Percentiles rank a stretch among this genome's conserved stretches.
phyloP scores from a whole-genome alignment of 92 coral and sea anemone species.

The Umimayanthus kanabou region DNA sequence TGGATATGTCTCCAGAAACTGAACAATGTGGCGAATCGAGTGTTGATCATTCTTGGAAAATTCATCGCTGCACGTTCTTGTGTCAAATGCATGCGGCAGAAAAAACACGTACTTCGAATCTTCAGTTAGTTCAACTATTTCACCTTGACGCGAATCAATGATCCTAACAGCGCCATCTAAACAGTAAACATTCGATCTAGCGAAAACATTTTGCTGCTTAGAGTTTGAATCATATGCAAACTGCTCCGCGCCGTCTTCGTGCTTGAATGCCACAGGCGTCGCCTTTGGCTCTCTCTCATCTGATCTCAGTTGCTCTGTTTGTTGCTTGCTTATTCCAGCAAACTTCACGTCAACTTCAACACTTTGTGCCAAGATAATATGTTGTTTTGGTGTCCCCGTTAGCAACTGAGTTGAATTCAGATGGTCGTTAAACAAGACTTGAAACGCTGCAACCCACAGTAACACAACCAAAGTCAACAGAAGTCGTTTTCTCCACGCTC shows the following conservation, averaged over 20 bases:
- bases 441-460: slow-evolving; percentile 18
- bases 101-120: background rate
- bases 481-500: slow-evolving; percentile 19
- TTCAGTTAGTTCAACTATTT: background rate
- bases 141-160: slow-evolving; percentile 16
- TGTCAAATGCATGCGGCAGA: slow-evolving; percentile 4
- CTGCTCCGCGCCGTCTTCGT: background rate
- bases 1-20: background rate
- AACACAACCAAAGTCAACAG: background rate
- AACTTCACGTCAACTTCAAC: background rate
- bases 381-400: background rate
- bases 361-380: background rate
- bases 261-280: background rate
- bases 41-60: background rate
- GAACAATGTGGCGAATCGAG: slow-evolving; percentile 5
- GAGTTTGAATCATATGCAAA: background rate
- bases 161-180: background rate
- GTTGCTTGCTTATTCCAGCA: background rate
- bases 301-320: background rate
- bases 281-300: background rate
- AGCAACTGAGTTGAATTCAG: background rate
- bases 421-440: background rate
- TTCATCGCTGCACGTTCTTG: background rate
- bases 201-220: background rate
- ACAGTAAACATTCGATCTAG: background rate